These are phyloP conservation scores for Thecophora atra DNA, from an alignment of 2,888 invertebrate genomes.

Conservation along the genomic window DNA sequence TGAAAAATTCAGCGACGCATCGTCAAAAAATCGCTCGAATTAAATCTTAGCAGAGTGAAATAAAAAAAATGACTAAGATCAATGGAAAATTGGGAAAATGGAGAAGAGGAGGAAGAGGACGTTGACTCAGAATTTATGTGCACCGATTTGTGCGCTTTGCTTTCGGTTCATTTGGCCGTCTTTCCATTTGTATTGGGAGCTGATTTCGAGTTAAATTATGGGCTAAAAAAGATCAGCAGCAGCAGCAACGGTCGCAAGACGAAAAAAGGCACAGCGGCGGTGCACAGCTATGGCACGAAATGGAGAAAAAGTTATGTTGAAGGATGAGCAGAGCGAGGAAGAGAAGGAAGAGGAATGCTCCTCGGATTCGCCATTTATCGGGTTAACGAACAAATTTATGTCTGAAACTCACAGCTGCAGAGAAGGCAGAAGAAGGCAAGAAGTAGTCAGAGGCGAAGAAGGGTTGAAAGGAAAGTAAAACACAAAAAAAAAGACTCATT, in stretches of 20 bases:
- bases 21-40: slow-evolving; percentile 12
- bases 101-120: background rate
- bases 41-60: slow-evolving; percentile 16
- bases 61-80: background rate
- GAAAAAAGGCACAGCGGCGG: background rate
- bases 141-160: slow-evolving; percentile 33
- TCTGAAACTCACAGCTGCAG: background rate
- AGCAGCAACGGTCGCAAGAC: background rate
- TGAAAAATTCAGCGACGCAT: slow-evolving; percentile 29
- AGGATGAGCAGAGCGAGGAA: background rate
- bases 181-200: slow-evolving; percentile 8
- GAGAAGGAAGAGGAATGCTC: background rate
- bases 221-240: slow-evolving; percentile 10
- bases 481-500: background rate
- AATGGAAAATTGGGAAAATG: background rate
- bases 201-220: slow-evolving; percentile 30
- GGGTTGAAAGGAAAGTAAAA: background rate
- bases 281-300: background rate
- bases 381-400: slow-evolving; percentile 32
- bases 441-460: background rate
- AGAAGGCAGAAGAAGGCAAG: background rate
- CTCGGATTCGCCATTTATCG: background rate
- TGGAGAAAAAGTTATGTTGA: too few relatives aligned
- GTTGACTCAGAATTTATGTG: slow-evolving; percentile 28
- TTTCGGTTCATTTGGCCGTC: slow-evolving; percentile 35